A percentile compares a stretch with the other conserved stretches of the same genome.
Conservation (phyloP, 2,113 vertebrate species). For the Polyodon spathula region DNA sequence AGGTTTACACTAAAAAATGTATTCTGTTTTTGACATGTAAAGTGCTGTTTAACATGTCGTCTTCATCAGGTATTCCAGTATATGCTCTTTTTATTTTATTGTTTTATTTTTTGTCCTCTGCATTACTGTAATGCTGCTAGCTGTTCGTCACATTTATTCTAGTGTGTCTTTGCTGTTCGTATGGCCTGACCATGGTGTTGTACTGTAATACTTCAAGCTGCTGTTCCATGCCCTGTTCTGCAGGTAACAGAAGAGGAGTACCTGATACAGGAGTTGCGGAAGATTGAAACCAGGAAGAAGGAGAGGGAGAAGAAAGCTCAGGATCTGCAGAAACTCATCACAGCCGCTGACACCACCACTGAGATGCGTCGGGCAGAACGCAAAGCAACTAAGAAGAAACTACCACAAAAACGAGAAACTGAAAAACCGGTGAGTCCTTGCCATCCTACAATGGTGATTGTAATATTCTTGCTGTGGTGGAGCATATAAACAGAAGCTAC, state of each 20-base stretch:
- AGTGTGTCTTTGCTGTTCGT: too few species aligned
- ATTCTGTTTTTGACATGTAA: background rate
- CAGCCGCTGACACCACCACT: slow-evolving; percentile 88
- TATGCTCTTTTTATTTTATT: too few species aligned
- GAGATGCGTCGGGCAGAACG: slow-evolving; percentile 87
- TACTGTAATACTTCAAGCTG: slow-evolving; percentile 1
- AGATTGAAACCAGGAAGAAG: slow-evolving; percentile 91
- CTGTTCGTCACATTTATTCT: too few species aligned
- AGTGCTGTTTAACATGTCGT: background rate
- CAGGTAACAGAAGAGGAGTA: slow-evolving; percentile 97
- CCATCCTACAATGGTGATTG: too few species aligned
- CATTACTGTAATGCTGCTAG: too few species aligned
- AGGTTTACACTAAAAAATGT: too few species aligned
- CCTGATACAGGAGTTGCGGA: slow-evolving; percentile 85
- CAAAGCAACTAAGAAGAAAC: slow-evolving; percentile 94
- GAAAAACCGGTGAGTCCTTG: slow-evolving; percentile 77
- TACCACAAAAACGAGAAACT: slow-evolving; percentile 88
- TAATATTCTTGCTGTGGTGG: too few species aligned
- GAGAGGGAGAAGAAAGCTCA: slow-evolving; percentile 91
- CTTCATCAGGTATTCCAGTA: too few species aligned
- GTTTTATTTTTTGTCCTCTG: too few species aligned
- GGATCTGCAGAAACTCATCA: slow-evolving; percentile 96
- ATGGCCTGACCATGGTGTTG: background rate
- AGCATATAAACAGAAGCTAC: too few species aligned
- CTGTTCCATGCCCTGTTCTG: slow-evolving; percentile 39